phyloP scores from a whole-genome alignment of 2,797 vertebrate genomes.

The Yasuhikotakia modesta region DNA sequence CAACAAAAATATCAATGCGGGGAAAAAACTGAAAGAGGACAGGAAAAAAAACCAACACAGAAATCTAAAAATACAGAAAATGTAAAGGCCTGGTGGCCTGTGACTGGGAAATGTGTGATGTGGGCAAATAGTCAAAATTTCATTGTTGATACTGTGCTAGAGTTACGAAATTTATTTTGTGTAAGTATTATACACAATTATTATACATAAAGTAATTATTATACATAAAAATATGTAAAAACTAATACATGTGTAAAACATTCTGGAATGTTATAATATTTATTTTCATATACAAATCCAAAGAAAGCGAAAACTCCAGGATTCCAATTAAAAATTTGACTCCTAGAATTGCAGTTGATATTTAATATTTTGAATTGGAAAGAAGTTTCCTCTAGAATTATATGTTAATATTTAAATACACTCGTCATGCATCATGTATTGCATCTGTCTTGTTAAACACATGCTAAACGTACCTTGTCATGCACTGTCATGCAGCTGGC shows the following conservation, averaged over 20 bases:
- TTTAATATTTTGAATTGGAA: too few relatives aligned
- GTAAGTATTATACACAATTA: not conserved
- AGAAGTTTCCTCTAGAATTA: too few relatives aligned
- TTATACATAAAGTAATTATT: too few relatives aligned
- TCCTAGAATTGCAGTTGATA: not conserved
- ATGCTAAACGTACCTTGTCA: conserved; percentile 86
- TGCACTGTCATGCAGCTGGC: conserved; percentile 98
- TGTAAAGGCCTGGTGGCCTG: conserved; percentile 63
- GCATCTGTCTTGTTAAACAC: not conserved
- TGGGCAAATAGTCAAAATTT: not conserved
- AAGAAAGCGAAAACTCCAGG: not conserved
- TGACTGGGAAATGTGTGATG: not conserved
- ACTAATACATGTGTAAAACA: too few relatives aligned
- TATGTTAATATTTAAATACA: not conserved
- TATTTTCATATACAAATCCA: too few relatives aligned
- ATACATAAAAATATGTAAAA: too few relatives aligned
- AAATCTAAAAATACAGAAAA: conserved; percentile 64
- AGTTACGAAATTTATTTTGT: too few relatives aligned
- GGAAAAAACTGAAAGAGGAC: conserved; percentile 54
- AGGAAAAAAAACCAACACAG: conserved; percentile 62
- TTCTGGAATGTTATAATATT: not conserved
- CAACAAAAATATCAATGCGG: conserved; percentile 79
- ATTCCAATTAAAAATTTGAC: not conserved
- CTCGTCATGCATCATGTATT: not conserved
- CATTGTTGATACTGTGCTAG: not conserved